These are phyloP conservation scores for Plectrocnemia conspersa DNA, from an alignment of 1,140 invertebrate species.

Conservation along the genomic window DNA sequence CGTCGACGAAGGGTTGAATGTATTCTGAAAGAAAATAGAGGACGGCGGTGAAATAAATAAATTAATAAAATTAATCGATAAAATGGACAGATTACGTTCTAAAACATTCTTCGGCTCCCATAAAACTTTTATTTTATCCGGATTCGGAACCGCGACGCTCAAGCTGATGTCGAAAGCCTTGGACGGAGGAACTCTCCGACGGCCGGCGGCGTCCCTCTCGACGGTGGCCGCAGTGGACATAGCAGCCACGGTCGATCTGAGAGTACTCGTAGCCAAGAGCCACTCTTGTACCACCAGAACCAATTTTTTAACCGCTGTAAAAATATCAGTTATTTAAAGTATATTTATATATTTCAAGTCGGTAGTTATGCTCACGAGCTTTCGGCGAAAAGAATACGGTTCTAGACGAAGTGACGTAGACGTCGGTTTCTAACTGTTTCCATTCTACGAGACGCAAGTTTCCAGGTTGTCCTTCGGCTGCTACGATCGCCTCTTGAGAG, in stretches of 20 bases:
- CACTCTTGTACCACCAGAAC: conserved; percentile 38
- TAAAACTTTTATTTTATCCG: conserved; percentile 39
- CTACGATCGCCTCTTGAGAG: conserved; percentile 35
- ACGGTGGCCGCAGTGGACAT: conserved; percentile 17
- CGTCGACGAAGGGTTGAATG: conserved; percentile 64
- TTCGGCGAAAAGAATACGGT: conserved; percentile 41
- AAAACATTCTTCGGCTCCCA: conserved; percentile 41
- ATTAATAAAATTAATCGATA: conserved; percentile 1
- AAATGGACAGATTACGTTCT: conserved; percentile 41
- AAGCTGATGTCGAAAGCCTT: conserved; percentile 43
- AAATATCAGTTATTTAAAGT: background rate
- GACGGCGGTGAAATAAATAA: background rate
- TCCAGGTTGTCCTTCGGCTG: conserved; percentile 35
- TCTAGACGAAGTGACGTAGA: conserved; percentile 40
- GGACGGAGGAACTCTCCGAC: conserved; percentile 41
- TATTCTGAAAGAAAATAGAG: conserved; percentile 57
- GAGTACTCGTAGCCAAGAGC: conserved; percentile 41
- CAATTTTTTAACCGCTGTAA: conserved; percentile 37
- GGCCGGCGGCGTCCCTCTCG: conserved; percentile 39
- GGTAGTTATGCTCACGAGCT: conserved; percentile 13
- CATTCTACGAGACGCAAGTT: conserved; percentile 44
- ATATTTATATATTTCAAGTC: background rate
- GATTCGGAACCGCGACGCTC: conserved; percentile 44
- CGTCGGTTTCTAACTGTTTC: conserved; percentile 37
- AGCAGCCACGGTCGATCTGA: conserved; percentile 38